Evolutionary conservation across 2,797 vertebrate genomes (phyloP).

Genomic region (Characodon lateralis): DNA sequence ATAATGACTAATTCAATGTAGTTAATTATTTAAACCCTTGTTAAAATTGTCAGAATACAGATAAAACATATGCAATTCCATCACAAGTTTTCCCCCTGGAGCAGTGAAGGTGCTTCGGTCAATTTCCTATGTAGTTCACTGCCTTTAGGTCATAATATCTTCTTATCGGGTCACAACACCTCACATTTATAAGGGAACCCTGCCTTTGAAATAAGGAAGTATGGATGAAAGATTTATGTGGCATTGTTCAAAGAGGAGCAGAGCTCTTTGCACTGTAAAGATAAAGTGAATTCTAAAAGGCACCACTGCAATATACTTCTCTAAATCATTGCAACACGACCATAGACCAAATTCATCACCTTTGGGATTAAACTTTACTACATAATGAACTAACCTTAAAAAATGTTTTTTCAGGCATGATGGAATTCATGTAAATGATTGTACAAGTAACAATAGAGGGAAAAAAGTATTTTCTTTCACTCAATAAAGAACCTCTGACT

Average conservation of each 20-base stretch:
- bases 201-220: slow-evolving; percentile 79
- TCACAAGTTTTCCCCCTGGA: slow-evolving; percentile 49
- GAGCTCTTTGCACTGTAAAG: slow-evolving; percentile 72
- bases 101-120: slow-evolving; percentile 55
- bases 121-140: slow-evolving; percentile 68
- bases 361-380: slow-evolving; percentile 7
- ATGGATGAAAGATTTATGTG: slow-evolving; percentile 79
- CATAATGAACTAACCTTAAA: neutral
- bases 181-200: slow-evolving; percentile 76
- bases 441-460: neutral
- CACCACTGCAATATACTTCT: slow-evolving; percentile 43
- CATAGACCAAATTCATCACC: slow-evolving; percentile 24
- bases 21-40: neutral
- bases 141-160: slow-evolving; percentile 76
- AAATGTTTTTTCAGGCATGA: neutral
- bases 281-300: slow-evolving; percentile 62
- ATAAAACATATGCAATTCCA: slow-evolving; percentile 36
- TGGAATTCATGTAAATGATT: slow-evolving; percentile 5
- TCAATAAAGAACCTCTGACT: slow-evolving; percentile 22
- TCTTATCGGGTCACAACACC: slow-evolving; percentile 70
- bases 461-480: neutral
- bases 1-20: neutral
- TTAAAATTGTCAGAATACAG: neutral
- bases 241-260: slow-evolving; percentile 80
- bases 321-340: slow-evolving; percentile 34